A percentile compares a stretch with the other conserved stretches of the same genome.
Evolutionary conservation across 2,888 invertebrate genomes (phyloP).

Genomic region (Cynaeus angustus): DNA sequence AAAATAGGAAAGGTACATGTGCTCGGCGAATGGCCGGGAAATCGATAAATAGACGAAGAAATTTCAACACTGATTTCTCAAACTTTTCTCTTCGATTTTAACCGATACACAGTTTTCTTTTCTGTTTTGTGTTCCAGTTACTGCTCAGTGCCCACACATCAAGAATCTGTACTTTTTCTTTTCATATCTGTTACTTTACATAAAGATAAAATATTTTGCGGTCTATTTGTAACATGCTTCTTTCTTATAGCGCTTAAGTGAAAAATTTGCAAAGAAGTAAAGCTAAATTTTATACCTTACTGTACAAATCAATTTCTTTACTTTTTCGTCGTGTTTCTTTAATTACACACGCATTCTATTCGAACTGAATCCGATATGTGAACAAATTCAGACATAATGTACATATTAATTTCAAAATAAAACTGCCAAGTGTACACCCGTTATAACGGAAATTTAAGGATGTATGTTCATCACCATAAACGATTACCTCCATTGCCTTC

Average conservation of each 20-base stretch:
- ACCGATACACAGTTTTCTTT: too few species aligned
- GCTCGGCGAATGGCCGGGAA: constrained; percentile 5
- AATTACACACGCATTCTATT: not conserved
- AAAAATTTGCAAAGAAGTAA: too few species aligned
- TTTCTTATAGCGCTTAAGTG: not conserved
- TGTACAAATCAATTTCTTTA: too few species aligned
- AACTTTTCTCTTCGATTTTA: too few species aligned
- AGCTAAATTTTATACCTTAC: too few species aligned
- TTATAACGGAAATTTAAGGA: constrained; percentile 40
- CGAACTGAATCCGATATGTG: not conserved
- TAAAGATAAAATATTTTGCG: too few species aligned
- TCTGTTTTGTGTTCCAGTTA: not conserved
- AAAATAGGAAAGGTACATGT: constrained; percentile 52
- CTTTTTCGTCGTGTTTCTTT: too few species aligned
- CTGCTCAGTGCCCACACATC: not conserved
- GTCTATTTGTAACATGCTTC: not conserved
- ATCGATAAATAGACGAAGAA: not conserved
- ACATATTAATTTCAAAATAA: constrained; percentile 14
- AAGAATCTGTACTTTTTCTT: constrained; percentile 1
- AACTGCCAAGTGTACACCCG: constrained; percentile 16
- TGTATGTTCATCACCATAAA: constrained; percentile 43
- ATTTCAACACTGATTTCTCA: too few species aligned
- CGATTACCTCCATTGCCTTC: constrained; percentile 20
- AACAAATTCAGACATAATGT: not conserved
- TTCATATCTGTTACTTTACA: not conserved